These are phyloP conservation scores for Musca domestica DNA, from an alignment of 1,140 invertebrate species.

Conservation along the genomic window DNA sequence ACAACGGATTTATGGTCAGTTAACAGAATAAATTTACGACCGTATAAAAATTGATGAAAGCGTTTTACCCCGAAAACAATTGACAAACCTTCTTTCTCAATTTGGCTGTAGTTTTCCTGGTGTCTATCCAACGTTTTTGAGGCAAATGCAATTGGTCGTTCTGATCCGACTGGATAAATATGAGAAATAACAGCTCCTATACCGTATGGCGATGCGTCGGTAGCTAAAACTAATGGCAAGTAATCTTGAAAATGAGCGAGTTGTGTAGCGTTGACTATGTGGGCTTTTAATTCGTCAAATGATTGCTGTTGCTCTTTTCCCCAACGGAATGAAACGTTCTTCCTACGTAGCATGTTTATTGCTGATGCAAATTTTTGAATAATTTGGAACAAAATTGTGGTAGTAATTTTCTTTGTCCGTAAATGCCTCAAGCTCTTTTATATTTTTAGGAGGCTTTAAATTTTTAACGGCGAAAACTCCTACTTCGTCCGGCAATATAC, in stretches of 20 bases:
- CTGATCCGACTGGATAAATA: slow-evolving; percentile 40
- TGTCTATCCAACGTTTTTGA: slow-evolving; percentile 54
- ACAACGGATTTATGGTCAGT: slow-evolving; percentile 57
- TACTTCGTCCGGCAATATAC: slow-evolving; percentile 30
- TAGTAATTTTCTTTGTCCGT: slow-evolving; percentile 41
- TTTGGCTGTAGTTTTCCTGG: slow-evolving; percentile 57
- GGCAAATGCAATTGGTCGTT: slow-evolving; percentile 55
- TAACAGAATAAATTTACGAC: slow-evolving; percentile 51
- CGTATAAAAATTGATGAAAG: slow-evolving; percentile 59
- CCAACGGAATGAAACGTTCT: slow-evolving; percentile 32
- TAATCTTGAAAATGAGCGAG: slow-evolving; percentile 52
- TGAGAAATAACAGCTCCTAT: slow-evolving; percentile 56
- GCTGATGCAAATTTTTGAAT: slow-evolving; percentile 29
- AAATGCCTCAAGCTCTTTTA: slow-evolving; percentile 38
- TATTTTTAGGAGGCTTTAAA: slow-evolving; percentile 36
- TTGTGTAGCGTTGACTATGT: slow-evolving; percentile 14
- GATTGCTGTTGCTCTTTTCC: slow-evolving; percentile 20
- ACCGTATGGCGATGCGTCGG: slow-evolving; percentile 56
- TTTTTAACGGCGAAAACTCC: slow-evolving; percentile 31
- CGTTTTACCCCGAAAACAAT: slow-evolving; percentile 56
- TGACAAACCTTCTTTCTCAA: slow-evolving; percentile 58
- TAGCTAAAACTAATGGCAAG: slow-evolving; percentile 56
- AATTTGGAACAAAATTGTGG: slow-evolving; percentile 36
- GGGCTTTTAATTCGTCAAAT: background rate
- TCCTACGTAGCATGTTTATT: slow-evolving; percentile 36